Evolutionary conservation across 92 coral and sea anemone genomes (phyloP).

Genomic region (Porites rus): DNA sequence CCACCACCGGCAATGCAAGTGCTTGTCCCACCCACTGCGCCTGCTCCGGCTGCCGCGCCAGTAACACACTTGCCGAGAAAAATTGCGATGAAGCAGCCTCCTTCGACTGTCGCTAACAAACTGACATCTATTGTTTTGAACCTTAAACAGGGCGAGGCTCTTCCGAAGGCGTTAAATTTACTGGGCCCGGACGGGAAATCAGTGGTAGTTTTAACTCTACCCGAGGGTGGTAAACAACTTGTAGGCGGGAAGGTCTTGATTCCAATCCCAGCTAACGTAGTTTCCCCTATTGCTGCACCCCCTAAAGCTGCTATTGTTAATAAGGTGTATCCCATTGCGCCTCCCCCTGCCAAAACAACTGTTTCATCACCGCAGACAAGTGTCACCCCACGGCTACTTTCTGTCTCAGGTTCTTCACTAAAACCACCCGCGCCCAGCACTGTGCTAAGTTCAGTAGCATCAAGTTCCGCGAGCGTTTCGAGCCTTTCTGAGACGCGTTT

Average conservation of each 20-base stretch:
- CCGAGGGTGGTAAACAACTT: slow-evolving; percentile 39
- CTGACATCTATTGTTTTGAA: slow-evolving; percentile 15
- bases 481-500: slow-evolving; percentile 2
- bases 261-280: slow-evolving; percentile 18
- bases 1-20: background rate
- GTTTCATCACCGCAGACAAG: slow-evolving; percentile 6
- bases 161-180: slow-evolving; percentile 44
- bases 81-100: slow-evolving; percentile 40
- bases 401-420: slow-evolving; percentile 12
- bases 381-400: slow-evolving; percentile 1
- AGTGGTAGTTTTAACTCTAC: slow-evolving; percentile 5
- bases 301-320: slow-evolving; percentile 10
- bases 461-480: background rate
- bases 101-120: background rate
- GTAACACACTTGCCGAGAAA: slow-evolving; percentile 34
- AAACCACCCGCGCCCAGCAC: slow-evolving; percentile 7
- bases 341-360: slow-evolving; percentile 26
- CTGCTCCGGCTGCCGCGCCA: background rate
- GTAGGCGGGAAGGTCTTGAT: slow-evolving; percentile 24
- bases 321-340: slow-evolving; percentile 38
- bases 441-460: background rate
- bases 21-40: background rate
- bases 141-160: slow-evolving; percentile 37
- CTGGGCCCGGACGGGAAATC: slow-evolving; percentile 48
- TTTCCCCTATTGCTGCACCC: background rate